These are phyloP conservation scores for Himalopsyche phryganea DNA, from an alignment of 1,140 invertebrate genomes.

Conservation along the genomic window DNA sequence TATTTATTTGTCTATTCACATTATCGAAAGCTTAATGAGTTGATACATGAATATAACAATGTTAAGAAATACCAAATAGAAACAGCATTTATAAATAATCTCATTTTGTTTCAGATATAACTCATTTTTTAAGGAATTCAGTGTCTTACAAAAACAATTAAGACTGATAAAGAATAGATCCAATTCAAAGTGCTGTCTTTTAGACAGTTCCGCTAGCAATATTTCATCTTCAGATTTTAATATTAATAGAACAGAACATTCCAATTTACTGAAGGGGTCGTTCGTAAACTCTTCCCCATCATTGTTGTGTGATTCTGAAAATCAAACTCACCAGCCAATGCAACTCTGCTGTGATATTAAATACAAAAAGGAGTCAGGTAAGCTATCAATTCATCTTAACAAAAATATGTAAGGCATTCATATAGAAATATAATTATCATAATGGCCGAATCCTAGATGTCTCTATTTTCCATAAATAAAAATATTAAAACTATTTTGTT, in stretches of 20 bases:
- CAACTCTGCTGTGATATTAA: slow-evolving; percentile 6
- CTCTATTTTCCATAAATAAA: too few species aligned
- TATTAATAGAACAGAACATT: slow-evolving; percentile 25
- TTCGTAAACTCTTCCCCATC: slow-evolving; percentile 20
- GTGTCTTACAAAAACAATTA: slow-evolving; percentile 50
- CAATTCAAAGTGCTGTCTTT: slow-evolving; percentile 45
- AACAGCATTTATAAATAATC: not conserved
- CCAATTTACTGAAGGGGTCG: slow-evolving; percentile 19
- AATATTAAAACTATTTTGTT: too few species aligned
- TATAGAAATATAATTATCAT: too few species aligned
- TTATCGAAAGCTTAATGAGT: too few species aligned
- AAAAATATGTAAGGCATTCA: too few species aligned
- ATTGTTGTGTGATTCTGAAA: slow-evolving; percentile 14
- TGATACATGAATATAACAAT: not conserved
- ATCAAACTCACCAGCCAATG: slow-evolving; percentile 3
- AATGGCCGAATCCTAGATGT: too few species aligned
- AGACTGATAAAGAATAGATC: slow-evolving; percentile 46
- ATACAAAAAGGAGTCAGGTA: slow-evolving; percentile 3
- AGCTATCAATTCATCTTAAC: too few species aligned
- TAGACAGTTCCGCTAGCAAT: slow-evolving; percentile 37
- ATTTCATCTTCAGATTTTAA: slow-evolving; percentile 24
- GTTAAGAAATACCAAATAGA: not conserved
- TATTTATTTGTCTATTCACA: too few species aligned
- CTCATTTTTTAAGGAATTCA: slow-evolving; percentile 55
- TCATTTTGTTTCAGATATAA: slow-evolving; percentile 50